phyloP scores from a whole-genome alignment of 1,140 invertebrate genomes.

The Gonioctena quinquepunctata region DNA sequence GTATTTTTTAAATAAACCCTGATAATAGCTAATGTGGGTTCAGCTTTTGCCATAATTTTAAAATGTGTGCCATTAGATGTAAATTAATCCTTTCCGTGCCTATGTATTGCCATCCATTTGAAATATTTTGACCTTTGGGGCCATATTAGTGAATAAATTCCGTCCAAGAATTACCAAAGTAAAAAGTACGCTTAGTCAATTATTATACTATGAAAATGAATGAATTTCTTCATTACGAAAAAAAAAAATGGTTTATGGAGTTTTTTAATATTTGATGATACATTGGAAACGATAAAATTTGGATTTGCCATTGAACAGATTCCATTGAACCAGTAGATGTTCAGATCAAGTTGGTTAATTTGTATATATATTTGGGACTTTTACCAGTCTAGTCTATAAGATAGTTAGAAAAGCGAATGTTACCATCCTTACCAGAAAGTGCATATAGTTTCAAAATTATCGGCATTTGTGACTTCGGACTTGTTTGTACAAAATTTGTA shows the following conservation, averaged over 20 bases:
- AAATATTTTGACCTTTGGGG: neutral
- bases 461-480: constrained; percentile 6
- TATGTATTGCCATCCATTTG: neutral
- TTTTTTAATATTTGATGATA: too few species aligned
- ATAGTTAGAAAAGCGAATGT: neutral
- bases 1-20: too few species aligned
- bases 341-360: too few species aligned
- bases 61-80: constrained; percentile 4
- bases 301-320: too few species aligned
- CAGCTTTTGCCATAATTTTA: too few species aligned
- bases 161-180: constrained; percentile 25
- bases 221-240: too few species aligned
- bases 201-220: neutral
- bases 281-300: too few species aligned
- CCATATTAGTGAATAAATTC: neutral
- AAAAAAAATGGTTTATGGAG: too few species aligned
- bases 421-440: neutral
- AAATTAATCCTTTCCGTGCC: constrained; percentile 4
- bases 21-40: too few species aligned
- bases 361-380: constrained; percentile 26
- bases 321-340: too few species aligned
- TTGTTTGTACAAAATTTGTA: constrained; percentile 22
- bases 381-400: constrained; percentile 44
- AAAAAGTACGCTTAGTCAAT: constrained; percentile 16
- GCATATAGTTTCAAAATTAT: neutral